Base-by-base conservation (phyloP, 1,140 invertebrate species). In the Megathymus violae region DNA sequence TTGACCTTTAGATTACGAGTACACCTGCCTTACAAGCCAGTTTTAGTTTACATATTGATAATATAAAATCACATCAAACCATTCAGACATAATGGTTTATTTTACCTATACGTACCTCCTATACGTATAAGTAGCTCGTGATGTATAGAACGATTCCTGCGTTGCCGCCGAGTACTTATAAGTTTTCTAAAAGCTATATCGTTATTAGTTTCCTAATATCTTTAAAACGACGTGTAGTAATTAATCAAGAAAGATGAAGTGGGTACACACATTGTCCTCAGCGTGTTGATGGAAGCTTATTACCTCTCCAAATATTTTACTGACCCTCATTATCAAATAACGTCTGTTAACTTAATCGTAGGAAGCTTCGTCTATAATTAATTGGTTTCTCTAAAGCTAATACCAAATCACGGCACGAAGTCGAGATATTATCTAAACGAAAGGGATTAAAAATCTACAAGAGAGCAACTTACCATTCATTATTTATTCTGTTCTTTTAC, bases 371-470 rank as follows among this genome's bases (percentile, higher is more conserved):
- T 61, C 64, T 70, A 69, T 67, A 69, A 73, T 62, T 76, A 76
- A 81, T 78, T 75, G 76, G 63, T 54, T 69, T 66, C 69, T 73
- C 65, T 59, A 71, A 60, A 71, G 67, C 71, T 74, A 72, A 74
- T 64, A 44, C 38, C 44, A 48, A 62, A 67, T 54, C 65, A 59
- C 56, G 43, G 43, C 46, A 58, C 52, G 59, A 40, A 72, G 41
- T 62, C 62, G 68, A 67, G 71, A 72, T 73, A 77, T 74, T 64
- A 69, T 74, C 61, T 71, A 71, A 76, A 74, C 74, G 68, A 62
- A 71, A 75, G 56, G 67, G 80, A 82, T 87, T 79, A 85, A 69
- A 31, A 60, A 48, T 71, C 67, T 64, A 73, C 65, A 69, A 43
- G 63, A 27, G 31, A 64, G 62, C 50, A 71, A 67, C 70, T 76